Conservation (phyloP, 2,113 vertebrate species). For the Spilogale gracilis region DNA sequence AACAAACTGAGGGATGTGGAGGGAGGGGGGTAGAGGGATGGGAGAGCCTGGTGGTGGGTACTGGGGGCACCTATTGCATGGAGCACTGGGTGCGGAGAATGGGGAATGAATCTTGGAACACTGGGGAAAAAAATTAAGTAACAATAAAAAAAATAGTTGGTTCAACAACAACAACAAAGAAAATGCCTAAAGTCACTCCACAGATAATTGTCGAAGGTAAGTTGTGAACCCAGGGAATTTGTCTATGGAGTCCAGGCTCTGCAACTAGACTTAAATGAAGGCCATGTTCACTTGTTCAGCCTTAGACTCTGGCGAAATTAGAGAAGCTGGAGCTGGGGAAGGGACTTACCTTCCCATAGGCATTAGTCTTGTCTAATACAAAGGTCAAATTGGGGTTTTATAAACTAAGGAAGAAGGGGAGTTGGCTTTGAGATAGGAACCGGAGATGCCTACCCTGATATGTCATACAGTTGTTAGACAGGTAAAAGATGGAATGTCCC, state of each 20-base stretch:
- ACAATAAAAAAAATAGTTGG: too few species aligned
- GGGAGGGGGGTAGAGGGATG: too few species aligned
- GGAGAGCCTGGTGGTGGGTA: too few species aligned
- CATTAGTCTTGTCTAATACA: neutral
- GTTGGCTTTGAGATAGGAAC: neutral
- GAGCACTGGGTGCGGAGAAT: too few species aligned
- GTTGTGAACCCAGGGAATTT: neutral
- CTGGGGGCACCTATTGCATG: too few species aligned
- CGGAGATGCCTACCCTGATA: neutral
- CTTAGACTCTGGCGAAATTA: neutral
- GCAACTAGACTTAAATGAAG: neutral
- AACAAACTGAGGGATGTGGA: too few species aligned
- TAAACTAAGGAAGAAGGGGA: neutral
- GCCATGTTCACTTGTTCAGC: neutral
- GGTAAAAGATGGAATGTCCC: neutral
- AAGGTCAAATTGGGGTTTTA: neutral
- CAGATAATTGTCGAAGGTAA: neutral
- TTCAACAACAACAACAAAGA: neutral
- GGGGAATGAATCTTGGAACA: too few species aligned
- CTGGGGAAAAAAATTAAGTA: too few species aligned
- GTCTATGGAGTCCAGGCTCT: neutral
- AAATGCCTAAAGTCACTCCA: neutral
- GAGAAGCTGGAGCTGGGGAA: neutral
- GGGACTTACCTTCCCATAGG: neutral
- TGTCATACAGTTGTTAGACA: neutral